A percentile compares a stretch with the other conserved stretches of the same genome.
These are phyloP conservation scores for Microhierax caerulescens DNA, from an alignment of 2,797 vertebrate genomes.

Conservation along the genomic window DNA sequence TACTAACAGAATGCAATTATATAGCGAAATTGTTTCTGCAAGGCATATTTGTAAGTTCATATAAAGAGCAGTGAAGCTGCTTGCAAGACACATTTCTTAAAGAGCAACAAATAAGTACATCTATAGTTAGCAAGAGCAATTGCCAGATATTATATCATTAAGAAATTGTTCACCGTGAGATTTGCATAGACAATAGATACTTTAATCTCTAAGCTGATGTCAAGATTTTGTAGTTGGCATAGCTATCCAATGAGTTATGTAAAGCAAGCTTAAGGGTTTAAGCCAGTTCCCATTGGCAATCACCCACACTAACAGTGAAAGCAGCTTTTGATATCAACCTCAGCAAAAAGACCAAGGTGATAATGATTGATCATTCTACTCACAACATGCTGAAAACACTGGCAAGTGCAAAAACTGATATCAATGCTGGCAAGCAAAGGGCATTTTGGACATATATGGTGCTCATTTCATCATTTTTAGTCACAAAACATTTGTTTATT, in stretches of 20 bases:
- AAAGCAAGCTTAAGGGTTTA: neutral
- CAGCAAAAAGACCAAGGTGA: neutral
- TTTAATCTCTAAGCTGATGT: neutral
- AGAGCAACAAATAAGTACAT: neutral
- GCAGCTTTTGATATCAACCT: neutral
- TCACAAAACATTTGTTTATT: neutral
- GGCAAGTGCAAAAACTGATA: neutral
- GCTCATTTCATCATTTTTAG: neutral
- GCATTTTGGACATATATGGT: fast-evolving
- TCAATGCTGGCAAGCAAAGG: neutral
- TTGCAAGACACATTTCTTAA: neutral
- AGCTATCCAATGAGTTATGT: neutral
- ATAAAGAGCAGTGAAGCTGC: neutral
- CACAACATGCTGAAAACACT: neutral
- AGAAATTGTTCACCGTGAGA: neutral
- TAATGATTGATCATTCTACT: fast-evolving
- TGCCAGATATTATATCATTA: neutral
- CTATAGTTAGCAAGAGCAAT: neutral
- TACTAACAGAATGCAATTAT: conserved; percentile 12
- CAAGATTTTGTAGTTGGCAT: neutral
- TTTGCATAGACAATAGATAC: neutral
- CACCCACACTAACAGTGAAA: neutral
- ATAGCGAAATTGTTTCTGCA: neutral
- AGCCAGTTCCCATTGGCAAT: neutral
- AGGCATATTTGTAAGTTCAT: neutral